Evolutionary conservation across 2,797 vertebrate genomes (phyloP).

Genomic region (Clarias platycephalus): DNA sequence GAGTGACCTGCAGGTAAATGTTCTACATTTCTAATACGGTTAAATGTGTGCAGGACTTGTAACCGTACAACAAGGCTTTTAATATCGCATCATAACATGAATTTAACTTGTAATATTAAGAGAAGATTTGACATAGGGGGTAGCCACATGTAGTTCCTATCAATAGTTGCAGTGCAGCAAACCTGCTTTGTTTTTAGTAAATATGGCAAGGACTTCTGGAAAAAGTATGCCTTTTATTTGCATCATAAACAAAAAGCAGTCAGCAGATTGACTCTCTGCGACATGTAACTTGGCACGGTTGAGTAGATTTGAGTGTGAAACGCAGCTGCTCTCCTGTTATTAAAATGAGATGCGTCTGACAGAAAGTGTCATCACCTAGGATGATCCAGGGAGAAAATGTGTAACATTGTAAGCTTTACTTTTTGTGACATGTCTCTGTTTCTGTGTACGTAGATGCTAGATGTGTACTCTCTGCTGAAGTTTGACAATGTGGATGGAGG

Average conservation of each 20-base stretch:
- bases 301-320: not conserved
- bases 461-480: conserved; percentile 85
- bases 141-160: not conserved
- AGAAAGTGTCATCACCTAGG: not conserved
- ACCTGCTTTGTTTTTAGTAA: not conserved
- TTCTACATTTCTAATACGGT: not conserved
- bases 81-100: not conserved
- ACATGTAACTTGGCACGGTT: not conserved
- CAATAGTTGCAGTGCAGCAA: too few relatives aligned
- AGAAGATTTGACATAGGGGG: not conserved
- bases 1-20: conserved; percentile 87
- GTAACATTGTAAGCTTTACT: conserved; percentile 4
- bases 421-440: not conserved
- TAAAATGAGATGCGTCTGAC: not conserved
- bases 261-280: not conserved
- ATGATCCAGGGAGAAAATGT: not conserved
- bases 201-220: not conserved
- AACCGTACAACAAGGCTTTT: not conserved
- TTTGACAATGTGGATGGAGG: conserved; percentile 96
- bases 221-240: not conserved
- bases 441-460: conserved; percentile 80
- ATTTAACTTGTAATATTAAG: not conserved
- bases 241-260: not conserved
- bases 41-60: not conserved
- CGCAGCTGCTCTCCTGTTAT: not conserved